These are phyloP conservation scores for Sebastes minor DNA, from an alignment of 2,797 vertebrate species.

Conservation along the genomic window DNA sequence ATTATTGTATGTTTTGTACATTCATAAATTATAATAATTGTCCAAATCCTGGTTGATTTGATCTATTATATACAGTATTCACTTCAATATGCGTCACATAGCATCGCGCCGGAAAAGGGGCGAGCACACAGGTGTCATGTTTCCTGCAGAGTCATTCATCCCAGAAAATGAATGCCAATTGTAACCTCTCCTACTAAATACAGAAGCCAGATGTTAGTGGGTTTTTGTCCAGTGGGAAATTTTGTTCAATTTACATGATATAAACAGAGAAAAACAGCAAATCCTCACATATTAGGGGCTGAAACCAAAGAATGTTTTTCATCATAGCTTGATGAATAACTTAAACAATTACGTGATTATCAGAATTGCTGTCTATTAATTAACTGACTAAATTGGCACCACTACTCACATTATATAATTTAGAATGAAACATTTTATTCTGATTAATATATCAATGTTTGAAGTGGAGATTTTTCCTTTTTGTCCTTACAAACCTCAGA, in stretches of 20 bases:
- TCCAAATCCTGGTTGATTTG: too few species aligned
- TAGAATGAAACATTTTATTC: background rate
- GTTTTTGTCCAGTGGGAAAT: too few species aligned
- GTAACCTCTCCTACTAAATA: fast-evolving
- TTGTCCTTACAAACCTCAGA: constrained; percentile 5
- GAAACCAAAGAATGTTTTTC: background rate
- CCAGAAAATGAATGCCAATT: too few species aligned
- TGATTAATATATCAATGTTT: background rate
- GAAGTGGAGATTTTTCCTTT: constrained; percentile 20
- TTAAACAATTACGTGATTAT: background rate
- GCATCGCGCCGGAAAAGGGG: too few species aligned
- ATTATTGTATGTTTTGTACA: background rate
- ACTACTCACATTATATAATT: background rate
- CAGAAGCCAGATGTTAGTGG: too few species aligned
- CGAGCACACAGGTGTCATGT: fast-evolving
- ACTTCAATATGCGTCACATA: too few species aligned
- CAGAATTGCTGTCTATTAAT: background rate
- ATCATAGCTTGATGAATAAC: background rate
- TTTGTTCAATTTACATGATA: background rate
- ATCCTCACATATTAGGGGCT: background rate
- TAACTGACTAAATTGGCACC: background rate
- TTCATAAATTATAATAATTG: background rate
- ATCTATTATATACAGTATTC: too few species aligned
- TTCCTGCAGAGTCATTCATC: too few species aligned
- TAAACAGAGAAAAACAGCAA: background rate